Evolutionary conservation across 2,113 vertebrate species (phyloP).

Genomic region (Fukomys damarensis): DNA sequence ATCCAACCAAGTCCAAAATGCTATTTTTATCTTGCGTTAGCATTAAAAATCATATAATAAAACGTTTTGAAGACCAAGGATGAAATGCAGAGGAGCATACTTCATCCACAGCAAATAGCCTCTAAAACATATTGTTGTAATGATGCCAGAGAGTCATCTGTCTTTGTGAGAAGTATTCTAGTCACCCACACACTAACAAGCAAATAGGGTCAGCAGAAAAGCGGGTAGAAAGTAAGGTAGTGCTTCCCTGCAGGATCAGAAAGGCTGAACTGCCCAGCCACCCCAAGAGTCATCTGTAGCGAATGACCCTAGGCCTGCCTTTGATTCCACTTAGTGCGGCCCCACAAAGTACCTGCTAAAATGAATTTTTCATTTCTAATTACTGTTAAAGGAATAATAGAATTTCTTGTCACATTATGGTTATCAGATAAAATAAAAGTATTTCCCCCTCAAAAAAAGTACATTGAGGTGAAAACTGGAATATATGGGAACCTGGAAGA

Average conservation of each 20-base stretch:
- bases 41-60: slow-evolving; percentile 11
- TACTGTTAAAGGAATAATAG: not conserved
- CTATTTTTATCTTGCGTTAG: not conserved
- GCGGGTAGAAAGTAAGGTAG: not conserved
- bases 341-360: not conserved
- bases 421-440: slow-evolving; percentile 15
- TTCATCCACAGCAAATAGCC: not conserved
- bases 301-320: not conserved
- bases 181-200: not conserved
- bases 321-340: not conserved
- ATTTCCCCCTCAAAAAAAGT: not conserved
- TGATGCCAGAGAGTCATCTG: not conserved
- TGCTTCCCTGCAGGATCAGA: not conserved
- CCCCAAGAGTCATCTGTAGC: not conserved
- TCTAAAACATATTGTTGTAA: not conserved
- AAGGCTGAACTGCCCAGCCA: no score
- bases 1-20: slow-evolving; percentile 49
- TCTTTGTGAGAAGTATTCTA: not conserved
- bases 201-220: not conserved
- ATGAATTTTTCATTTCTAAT: not conserved
- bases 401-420: not conserved
- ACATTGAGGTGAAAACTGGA: not conserved
- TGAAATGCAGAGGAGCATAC: not conserved
- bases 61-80: slow-evolving; percentile 29
- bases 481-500: not conserved